Conservation (phyloP, 2,113 vertebrate species). For the Coptodon bakossiorum region DNA sequence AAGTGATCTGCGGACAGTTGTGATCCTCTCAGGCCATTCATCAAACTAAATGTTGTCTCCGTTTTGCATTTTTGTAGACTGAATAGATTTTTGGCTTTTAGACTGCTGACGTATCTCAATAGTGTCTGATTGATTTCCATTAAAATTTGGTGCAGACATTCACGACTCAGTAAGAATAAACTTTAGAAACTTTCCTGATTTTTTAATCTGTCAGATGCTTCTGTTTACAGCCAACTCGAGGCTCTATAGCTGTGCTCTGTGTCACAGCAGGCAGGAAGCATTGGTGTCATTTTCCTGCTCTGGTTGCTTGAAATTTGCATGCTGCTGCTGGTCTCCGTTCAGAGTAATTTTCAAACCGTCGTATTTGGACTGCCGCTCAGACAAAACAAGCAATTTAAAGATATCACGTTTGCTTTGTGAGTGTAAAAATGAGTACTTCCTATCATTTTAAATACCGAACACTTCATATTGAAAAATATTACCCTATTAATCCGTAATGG, state of each 20-base stretch:
- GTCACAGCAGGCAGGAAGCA: neutral
- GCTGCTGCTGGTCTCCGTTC: neutral
- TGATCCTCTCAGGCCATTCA: neutral
- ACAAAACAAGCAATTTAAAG: neutral
- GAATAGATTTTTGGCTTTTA: neutral
- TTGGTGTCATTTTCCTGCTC: neutral
- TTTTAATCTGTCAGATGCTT: neutral
- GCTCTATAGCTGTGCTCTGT: neutral
- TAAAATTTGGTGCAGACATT: neutral
- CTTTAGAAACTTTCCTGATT: neutral
- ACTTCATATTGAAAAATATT: neutral
- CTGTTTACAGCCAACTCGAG: neutral
- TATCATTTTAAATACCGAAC: neutral
- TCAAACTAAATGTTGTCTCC: neutral
- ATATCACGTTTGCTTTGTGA: neutral
- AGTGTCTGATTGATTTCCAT: neutral
- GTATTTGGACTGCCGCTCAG: neutral
- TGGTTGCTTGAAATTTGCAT: neutral
- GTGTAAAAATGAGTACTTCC: neutral
- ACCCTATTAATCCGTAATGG: neutral
- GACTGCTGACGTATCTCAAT: neutral
- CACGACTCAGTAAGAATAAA: neutral
- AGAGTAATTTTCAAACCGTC: neutral
- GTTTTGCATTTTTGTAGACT: neutral
- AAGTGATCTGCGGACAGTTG: neutral